Percentiles rank a stretch among this genome's conserved stretches.
Conservation (phyloP, 1,140 invertebrate genomes). For the Hetaerina americana region DNA sequence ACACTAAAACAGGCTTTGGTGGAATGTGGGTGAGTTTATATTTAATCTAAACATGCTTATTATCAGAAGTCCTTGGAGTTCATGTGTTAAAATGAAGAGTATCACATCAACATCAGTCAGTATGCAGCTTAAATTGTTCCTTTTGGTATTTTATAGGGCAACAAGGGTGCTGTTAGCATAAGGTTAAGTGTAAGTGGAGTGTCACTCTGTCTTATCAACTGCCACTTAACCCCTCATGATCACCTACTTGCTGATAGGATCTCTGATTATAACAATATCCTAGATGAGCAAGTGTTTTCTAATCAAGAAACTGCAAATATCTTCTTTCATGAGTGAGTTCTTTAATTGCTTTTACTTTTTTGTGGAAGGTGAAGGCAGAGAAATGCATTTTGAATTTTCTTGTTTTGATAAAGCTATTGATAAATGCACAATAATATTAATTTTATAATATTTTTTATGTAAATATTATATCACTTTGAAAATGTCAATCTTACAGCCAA, state of each 20-base stretch:
- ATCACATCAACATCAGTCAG: no score
- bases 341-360: no score
- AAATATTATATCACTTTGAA: no score
- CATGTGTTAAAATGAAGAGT: no score
- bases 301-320: conserved; percentile 66
- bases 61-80: not conserved
- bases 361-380: no score
- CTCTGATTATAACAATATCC: conserved; percentile 71
- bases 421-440: no score
- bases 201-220: conserved; percentile 75
- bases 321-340: conserved; percentile 74
- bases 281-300: conserved; percentile 31
- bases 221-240: conserved; percentile 80
- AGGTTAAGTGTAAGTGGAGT: conserved; percentile 74
- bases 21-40: conserved; percentile 72
- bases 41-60: not conserved
- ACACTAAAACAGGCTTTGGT: conserved; percentile 73
- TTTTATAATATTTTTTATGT: no score
- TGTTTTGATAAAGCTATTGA: not conserved
- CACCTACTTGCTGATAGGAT: conserved; percentile 64
- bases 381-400: not conserved
- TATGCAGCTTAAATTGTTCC: no score
- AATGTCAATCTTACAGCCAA: no score
- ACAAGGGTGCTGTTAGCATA: conserved; percentile 85
- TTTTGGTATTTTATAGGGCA: conserved; percentile 54